Percentiles rank a stretch among this genome's conserved stretches.
These are phyloP conservation scores for Epirrhoe tristata DNA, from an alignment of 2,888 invertebrate genomes.

Conservation along the genomic window DNA sequence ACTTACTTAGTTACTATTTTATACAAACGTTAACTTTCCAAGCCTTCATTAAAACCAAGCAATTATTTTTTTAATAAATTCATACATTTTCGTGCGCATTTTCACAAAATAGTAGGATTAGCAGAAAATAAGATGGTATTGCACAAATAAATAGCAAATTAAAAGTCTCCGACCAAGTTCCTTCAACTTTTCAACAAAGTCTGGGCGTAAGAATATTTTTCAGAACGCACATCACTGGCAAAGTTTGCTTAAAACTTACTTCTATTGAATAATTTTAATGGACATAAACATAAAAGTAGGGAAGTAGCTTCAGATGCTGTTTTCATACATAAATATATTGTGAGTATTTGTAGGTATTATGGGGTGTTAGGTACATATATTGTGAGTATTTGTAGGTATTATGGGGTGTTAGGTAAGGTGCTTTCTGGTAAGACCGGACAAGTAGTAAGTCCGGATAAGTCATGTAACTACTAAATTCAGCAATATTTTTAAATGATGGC, in stretches of 20 bases:
- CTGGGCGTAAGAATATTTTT: slow-evolving; percentile 10
- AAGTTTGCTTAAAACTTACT: neutral
- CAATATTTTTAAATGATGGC: no score
- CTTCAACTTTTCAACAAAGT: slow-evolving; percentile 8
- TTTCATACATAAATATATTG: neutral
- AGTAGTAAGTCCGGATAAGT: no score
- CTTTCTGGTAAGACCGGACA: no score
- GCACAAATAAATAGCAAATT: slow-evolving; percentile 3
- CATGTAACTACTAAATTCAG: no score
- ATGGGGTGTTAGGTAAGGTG: no score
- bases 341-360: neutral
- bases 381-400: no score
- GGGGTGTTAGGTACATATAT: no score
- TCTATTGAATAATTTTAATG: slow-evolving; percentile 1
- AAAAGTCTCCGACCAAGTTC: neutral
- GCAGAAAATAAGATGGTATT: neutral
- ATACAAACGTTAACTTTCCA: no score
- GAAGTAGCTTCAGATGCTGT: neutral
- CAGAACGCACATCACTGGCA: neutral
- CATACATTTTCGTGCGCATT: no score
- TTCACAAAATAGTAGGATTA: neutral
- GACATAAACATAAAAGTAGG: slow-evolving; percentile 3
- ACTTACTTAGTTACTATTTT: no score
- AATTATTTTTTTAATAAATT: no score
- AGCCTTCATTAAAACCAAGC: no score